Percentiles rank a stretch among this genome's conserved stretches.
Evolutionary conservation across 1,140 invertebrate genomes (phyloP).

Genomic region (Pseudoatta argentina): DNA sequence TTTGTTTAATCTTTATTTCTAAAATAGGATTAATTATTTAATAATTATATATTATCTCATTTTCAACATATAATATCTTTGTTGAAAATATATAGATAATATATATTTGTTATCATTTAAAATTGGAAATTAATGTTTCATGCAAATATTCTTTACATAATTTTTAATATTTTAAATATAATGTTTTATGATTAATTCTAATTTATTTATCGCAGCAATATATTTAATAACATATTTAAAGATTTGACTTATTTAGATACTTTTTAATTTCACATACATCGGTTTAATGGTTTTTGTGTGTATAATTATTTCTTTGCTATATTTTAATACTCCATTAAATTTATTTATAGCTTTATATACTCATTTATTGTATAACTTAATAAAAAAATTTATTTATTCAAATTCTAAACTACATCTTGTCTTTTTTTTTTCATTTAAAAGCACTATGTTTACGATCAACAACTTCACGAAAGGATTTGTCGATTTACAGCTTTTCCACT

Average conservation of each 20-base stretch:
- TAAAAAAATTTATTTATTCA: neutral
- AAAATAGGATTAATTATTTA: neutral
- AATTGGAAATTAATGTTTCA: neutral
- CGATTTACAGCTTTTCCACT: neutral
- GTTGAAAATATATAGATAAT: neutral
- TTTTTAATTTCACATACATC: neutral
- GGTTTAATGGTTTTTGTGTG: neutral
- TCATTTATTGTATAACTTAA: neutral
- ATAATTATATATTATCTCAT: neutral
- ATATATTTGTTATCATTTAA: neutral
- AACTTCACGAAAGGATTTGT: neutral
- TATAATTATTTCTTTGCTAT: slow-evolving; percentile 7
- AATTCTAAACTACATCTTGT: neutral
- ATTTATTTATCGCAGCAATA: neutral
- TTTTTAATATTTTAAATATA: slow-evolving; percentile 8
- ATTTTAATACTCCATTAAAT: neutral
- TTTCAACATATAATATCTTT: neutral
- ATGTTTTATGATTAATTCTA: neutral
- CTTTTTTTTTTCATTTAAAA: neutral
- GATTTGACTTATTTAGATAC: neutral
- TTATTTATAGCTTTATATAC: neutral
- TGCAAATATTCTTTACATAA: neutral
- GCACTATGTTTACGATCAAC: neutral
- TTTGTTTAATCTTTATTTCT: neutral
- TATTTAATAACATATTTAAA: neutral